Evolutionary conservation across 1,140 invertebrate genomes (phyloP).

Genomic region (Calycopis cecrops): DNA sequence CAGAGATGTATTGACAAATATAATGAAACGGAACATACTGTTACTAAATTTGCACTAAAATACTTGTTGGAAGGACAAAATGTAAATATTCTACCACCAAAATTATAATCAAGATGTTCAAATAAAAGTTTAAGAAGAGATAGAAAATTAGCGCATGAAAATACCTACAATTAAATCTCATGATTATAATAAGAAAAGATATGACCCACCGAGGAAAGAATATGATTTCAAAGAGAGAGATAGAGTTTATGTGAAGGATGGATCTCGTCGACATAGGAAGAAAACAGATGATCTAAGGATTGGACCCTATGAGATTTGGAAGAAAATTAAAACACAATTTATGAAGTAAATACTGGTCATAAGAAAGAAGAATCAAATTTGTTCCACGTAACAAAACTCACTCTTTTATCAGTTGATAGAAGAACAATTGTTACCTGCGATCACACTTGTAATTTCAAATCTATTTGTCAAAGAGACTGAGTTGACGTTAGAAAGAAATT

Average conservation of each 20-base stretch:
- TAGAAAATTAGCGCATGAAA: slow-evolving; percentile 8
- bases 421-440: too few species aligned
- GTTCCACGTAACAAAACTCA: too few species aligned
- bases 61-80: slow-evolving; percentile 9
- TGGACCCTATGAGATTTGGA: too few species aligned
- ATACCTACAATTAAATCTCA: slow-evolving; percentile 9
- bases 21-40: slow-evolving; percentile 8
- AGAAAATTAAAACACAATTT: too few species aligned
- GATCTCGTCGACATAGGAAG: not conserved
- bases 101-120: slow-evolving; percentile 4
- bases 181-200: slow-evolving; percentile 12
- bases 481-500: too few species aligned
- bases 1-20: not conserved
- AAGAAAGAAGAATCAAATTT: too few species aligned
- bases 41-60: slow-evolving; percentile 11
- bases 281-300: not conserved
- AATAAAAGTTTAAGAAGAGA: slow-evolving; percentile 2
- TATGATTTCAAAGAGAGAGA: slow-evolving; percentile 3
- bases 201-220: slow-evolving; percentile 5
- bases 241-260: not conserved
- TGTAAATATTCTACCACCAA: slow-evolving; percentile 11
- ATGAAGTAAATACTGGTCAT: too few species aligned
- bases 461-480: too few species aligned
- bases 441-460: too few species aligned
- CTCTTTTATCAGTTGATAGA: too few species aligned